Conservation (phyloP, 2,113 vertebrate genomes). For the Mesoclemmys tuberculata region DNA sequence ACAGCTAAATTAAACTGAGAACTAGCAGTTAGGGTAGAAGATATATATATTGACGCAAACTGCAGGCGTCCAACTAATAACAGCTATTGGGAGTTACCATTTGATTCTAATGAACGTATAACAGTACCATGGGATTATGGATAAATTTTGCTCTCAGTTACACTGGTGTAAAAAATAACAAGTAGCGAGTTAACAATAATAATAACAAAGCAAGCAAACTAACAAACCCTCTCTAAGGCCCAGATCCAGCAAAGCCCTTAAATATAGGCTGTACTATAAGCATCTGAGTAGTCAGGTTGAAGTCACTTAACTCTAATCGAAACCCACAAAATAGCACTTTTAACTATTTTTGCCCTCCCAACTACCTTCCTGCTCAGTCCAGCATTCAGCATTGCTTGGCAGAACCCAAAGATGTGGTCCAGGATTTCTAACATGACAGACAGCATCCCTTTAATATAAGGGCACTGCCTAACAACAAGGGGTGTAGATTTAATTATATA, state of each 20-base stretch:
- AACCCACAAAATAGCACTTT: not conserved
- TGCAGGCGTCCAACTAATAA: not conserved
- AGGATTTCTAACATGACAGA: not conserved
- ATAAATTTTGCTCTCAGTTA: not conserved
- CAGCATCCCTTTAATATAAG: not conserved
- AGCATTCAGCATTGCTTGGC: not conserved
- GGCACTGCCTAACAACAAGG: not conserved
- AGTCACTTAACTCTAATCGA: not conserved
- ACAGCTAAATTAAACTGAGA: not conserved
- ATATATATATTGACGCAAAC: not conserved
- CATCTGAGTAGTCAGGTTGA: not conserved
- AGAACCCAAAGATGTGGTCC: not conserved
- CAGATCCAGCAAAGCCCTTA: not conserved
- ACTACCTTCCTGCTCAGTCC: not conserved
- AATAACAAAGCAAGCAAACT: not conserved
- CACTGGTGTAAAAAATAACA: not conserved
- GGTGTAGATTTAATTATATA: not conserved
- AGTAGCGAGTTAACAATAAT: not conserved
- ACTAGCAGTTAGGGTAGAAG: not conserved
- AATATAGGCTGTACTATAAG: not conserved
- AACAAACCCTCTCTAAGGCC: not conserved
- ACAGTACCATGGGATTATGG: not conserved
- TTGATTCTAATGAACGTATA: not conserved
- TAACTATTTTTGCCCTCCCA: not conserved
- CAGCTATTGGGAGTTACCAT: not conserved